Evolutionary conservation across 2,888 invertebrate genomes (phyloP).

Genomic region (Callyntrura guangdongensis): DNA sequence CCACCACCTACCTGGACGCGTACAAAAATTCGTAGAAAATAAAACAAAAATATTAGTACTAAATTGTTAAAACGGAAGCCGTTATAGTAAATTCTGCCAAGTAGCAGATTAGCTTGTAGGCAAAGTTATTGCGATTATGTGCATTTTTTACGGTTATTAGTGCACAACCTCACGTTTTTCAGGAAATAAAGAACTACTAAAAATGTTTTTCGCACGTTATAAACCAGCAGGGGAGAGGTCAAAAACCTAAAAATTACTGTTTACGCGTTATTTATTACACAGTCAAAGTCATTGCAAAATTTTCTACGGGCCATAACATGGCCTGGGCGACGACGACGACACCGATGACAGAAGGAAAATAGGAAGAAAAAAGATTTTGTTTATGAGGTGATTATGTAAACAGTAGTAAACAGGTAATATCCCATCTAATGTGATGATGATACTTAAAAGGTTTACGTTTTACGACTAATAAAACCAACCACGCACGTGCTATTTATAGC

Average conservation of each 20-base stretch:
- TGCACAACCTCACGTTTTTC: not conserved
- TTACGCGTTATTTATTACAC: conserved; percentile 36
- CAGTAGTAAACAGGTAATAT: not conserved
- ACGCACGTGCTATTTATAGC: too few relatives aligned
- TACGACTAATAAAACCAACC: too few relatives aligned
- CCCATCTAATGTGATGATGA: not conserved
- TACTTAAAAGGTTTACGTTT: too few relatives aligned
- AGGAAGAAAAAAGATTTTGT: not conserved
- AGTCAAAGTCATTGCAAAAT: conserved; percentile 64
- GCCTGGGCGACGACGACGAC: not conserved
- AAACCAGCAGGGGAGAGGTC: conserved; percentile 35
- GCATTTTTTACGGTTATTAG: conserved; percentile 18
- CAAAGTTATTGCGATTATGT: too few relatives aligned
- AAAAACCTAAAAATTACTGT: conserved; percentile 63
- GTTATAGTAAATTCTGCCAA: too few relatives aligned
- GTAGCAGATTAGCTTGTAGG: too few relatives aligned
- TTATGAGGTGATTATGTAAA: not conserved
- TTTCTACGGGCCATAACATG: not conserved
- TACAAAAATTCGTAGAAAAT: too few relatives aligned
- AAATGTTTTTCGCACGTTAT: not conserved
- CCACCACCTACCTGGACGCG: too few relatives aligned
- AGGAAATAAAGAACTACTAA: not conserved
- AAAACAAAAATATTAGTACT: too few relatives aligned
- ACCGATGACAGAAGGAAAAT: not conserved
- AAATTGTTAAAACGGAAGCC: too few relatives aligned